Conservation (phyloP, 2,888 invertebrate species). For the Leptopterna dolabrata region DNA sequence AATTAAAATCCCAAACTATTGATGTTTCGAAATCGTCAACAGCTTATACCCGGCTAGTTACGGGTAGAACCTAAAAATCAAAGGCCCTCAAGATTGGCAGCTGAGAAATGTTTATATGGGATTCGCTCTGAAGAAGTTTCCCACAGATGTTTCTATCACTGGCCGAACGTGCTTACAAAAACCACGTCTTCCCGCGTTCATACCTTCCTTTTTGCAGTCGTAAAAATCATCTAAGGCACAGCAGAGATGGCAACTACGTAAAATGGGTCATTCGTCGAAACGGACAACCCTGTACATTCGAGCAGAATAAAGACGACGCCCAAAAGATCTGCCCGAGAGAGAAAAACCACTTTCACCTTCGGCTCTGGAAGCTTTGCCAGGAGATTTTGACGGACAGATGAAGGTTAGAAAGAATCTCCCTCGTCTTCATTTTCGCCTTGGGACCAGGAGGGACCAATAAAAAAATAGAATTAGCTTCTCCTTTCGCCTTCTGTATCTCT, state of each 20-base stretch:
- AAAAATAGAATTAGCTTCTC: slow-evolving; percentile 15
- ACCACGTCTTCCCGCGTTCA: background rate
- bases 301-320: background rate
- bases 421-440: slow-evolving; percentile 34
- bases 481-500: slow-evolving; percentile 14
- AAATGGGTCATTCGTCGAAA: slow-evolving; percentile 47
- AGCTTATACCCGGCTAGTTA: too few species aligned
- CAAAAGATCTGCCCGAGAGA: background rate
- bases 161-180: background rate
- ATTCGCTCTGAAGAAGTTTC: background rate
- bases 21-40: too few species aligned
- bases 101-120: background rate
- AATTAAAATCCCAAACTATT: too few species aligned
- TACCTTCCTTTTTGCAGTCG: background rate
- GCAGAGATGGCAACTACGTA: background rate
- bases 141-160: background rate
- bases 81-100: background rate
- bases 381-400: slow-evolving; percentile 50
- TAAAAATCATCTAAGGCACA: background rate
- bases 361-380: background rate
- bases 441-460: background rate
- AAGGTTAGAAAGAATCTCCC: slow-evolving; percentile 44
- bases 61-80: background rate
- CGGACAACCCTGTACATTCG: slow-evolving; percentile 23
- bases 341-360: slow-evolving; percentile 48